Evolutionary conservation across 2,113 vertebrate species (phyloP).

Genomic region (Loxodonta africana): DNA sequence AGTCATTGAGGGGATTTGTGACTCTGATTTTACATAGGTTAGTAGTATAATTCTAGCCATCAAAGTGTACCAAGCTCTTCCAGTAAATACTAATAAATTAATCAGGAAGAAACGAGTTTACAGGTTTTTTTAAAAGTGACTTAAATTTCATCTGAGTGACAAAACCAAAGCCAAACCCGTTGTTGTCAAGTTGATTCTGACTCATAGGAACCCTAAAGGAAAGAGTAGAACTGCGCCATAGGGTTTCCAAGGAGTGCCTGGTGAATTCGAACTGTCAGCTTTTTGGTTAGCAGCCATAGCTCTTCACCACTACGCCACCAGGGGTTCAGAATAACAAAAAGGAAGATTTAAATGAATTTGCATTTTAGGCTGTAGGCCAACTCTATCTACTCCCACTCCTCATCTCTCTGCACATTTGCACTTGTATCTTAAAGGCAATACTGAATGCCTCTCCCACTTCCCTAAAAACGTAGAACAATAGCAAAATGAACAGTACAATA

Average conservation of each 20-base stretch:
- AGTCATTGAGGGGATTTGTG: constrained; percentile 19
- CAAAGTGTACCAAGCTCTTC: neutral
- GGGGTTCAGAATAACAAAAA: neutral
- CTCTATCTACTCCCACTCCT: neutral
- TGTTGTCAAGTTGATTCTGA: no score
- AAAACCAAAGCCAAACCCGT: neutral
- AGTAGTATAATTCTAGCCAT: neutral
- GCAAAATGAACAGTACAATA: neutral
- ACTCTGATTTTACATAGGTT: constrained; percentile 36
- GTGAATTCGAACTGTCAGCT: no score
- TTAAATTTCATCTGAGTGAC: constrained; percentile 14
- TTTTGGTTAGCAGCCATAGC: no score
- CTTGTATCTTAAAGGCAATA: neutral
- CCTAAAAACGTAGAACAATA: neutral
- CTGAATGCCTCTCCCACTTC: neutral
- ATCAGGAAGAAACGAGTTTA: neutral
- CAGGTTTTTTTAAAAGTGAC: constrained; percentile 18
- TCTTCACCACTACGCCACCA: no score
- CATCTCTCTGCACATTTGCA: neutral
- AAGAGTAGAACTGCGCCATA: no score
- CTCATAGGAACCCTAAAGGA: no score
- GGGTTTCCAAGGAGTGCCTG: no score
- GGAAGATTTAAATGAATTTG: neutral
- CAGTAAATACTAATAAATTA: neutral
- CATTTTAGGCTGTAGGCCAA: neutral